A percentile compares a stretch with the other conserved stretches of the same genome.
These are phyloP conservation scores for Torymus texanus DNA, from an alignment of 2,888 invertebrate genomes.

Conservation along the genomic window DNA sequence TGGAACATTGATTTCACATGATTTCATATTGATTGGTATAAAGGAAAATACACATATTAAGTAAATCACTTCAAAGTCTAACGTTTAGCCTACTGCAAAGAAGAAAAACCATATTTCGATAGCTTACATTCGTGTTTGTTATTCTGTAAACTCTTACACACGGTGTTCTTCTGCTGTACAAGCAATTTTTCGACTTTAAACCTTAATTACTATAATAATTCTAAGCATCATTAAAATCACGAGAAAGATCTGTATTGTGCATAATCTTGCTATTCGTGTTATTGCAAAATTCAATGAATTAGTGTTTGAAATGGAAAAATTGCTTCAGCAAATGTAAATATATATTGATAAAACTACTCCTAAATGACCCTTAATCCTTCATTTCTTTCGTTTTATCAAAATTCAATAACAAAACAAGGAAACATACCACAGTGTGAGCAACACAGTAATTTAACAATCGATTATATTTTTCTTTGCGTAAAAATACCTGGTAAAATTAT, in stretches of 20 bases:
- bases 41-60: slow-evolving; percentile 45
- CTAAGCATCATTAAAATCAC: slow-evolving; percentile 29
- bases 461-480: slow-evolving; percentile 55
- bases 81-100: slow-evolving; percentile 30
- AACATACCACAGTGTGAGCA: slow-evolving; percentile 56
- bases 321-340: slow-evolving; percentile 43
- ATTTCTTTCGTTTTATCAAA: slow-evolving; percentile 47
- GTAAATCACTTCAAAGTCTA: slow-evolving; percentile 40
- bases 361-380: slow-evolving; percentile 34
- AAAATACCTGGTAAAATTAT: slow-evolving; percentile 57
- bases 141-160: slow-evolving; percentile 44
- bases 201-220: slow-evolving; percentile 32
- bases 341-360: slow-evolving; percentile 47
- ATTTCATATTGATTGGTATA: slow-evolving; percentile 37
- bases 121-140: slow-evolving; percentile 44
- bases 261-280: slow-evolving; percentile 35
- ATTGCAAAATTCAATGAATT: slow-evolving; percentile 36
- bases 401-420: slow-evolving; percentile 56
- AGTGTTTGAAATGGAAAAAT: slow-evolving; percentile 52
- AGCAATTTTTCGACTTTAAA: slow-evolving; percentile 53
- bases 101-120: slow-evolving; percentile 49
- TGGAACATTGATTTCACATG: slow-evolving; percentile 44
- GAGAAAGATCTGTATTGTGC: slow-evolving; percentile 17
- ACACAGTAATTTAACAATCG: slow-evolving; percentile 56
- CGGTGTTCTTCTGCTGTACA: slow-evolving; percentile 25